Percentiles rank a stretch among this genome's conserved stretches.
phyloP scores from a whole-genome alignment of 2,888 invertebrate genomes.

The Mesodorylaimus sp. region DNA sequence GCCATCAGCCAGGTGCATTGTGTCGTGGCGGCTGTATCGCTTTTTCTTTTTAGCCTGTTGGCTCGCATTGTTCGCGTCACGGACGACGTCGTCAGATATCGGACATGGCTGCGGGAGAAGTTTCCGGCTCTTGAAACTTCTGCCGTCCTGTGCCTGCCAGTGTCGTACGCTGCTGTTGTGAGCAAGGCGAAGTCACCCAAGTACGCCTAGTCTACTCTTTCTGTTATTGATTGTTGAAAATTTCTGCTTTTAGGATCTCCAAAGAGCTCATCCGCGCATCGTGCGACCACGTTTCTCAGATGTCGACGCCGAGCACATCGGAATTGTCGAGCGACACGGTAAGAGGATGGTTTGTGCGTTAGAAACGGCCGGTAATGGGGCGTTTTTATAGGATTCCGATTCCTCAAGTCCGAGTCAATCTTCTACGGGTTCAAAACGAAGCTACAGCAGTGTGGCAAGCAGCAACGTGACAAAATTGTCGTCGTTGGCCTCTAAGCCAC shows the following conservation, averaged over 20 bases:
- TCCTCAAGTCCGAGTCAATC: background rate
- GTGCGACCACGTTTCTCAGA: background rate
- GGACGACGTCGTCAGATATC: constrained; percentile 64
- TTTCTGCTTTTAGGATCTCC: constrained; percentile 1
- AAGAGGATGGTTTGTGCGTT: background rate
- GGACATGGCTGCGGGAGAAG: constrained; percentile 46
- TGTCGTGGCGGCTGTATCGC: background rate
- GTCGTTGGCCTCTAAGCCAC: no score
- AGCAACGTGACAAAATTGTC: background rate
- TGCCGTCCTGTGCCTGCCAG: background rate
- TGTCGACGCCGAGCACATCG: constrained; percentile 1
- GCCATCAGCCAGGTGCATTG: background rate
- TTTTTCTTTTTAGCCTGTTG: constrained; percentile 43
- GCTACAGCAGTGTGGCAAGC: background rate
- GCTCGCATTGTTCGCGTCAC: constrained; percentile 79
- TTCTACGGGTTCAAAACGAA: background rate
- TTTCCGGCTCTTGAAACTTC: constrained; percentile 24
- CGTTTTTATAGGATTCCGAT: background rate
- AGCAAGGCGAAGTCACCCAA: background rate
- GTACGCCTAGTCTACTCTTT: background rate
- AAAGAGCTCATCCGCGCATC: no score
- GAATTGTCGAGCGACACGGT: constrained; percentile 5
- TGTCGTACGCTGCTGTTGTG: background rate
- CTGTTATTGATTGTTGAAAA: background rate
- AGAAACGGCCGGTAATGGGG: background rate